These are phyloP conservation scores for Poeciliopsis occidentalis DNA, from an alignment of 2,113 vertebrate genomes.

Conservation along the genomic window DNA sequence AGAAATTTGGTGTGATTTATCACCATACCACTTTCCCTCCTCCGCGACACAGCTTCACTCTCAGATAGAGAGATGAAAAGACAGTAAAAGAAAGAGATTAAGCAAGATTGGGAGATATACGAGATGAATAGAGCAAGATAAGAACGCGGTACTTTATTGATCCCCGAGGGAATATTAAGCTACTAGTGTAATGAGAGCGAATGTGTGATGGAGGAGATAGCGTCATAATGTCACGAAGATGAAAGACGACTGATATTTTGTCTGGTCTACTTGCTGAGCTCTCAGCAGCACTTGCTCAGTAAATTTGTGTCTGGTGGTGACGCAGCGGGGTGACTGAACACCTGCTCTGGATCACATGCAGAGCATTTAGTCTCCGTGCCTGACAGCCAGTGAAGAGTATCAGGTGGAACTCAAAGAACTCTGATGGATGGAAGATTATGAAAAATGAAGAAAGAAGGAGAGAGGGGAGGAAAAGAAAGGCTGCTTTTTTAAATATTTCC, in stretches of 20 bases:
- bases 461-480: conserved; percentile 5
- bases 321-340: conserved; percentile 27
- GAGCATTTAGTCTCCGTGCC: conserved; percentile 45
- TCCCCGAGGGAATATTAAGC: conserved; percentile 69
- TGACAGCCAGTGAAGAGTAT: conserved; percentile 42
- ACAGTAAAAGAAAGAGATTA: conserved; percentile 68
- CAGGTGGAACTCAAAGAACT: conserved; percentile 31
- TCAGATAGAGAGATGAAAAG: conserved; percentile 63
- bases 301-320: conserved; percentile 37
- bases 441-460: conserved; percentile 29
- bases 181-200: conserved; percentile 62
- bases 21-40: conserved; percentile 52
- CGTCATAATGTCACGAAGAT: conserved; percentile 46
- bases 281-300: conserved; percentile 28
- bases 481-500: conserved; percentile 43
- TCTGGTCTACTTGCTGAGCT: conserved; percentile 32
- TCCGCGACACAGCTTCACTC: conserved; percentile 52
- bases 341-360: conserved; percentile 43
- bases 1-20: conserved; percentile 53
- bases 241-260: conserved; percentile 41
- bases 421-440: conserved; percentile 53
- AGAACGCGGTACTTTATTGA: conserved; percentile 61
- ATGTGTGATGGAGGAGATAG: conserved; percentile 60
- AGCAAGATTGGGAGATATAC: conserved; percentile 54
- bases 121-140: conserved; percentile 54